Base-by-base conservation (phyloP, 2,888 invertebrate species). In the Campoplex capitator region DNA sequence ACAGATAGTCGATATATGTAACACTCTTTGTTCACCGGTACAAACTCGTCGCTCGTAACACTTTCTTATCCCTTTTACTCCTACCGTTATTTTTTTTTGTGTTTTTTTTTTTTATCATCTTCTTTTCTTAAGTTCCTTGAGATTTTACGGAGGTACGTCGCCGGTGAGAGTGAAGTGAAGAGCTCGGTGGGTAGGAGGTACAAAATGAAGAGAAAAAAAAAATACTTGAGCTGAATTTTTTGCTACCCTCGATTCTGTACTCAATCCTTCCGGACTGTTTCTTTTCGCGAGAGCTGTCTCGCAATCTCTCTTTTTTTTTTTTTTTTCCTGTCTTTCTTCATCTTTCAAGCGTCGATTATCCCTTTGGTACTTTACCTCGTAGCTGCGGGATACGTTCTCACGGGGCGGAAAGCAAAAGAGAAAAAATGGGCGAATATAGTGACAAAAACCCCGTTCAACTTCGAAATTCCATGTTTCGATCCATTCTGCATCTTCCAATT, bases 11-110 rank as follows among this genome's bases (percentile, higher is more conserved):
- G 65, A 70, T 42, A 45, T 74, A 74, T 35, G 38, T n/a, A 35
- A 28, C 71, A 62, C 35, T 76, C 76, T 81, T 85, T 81, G 81
- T 81, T 77, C 71, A 56, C 56, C 58, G 76, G 18, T 81, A 77
- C 56, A 76, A 77, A 76, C 80, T 77, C 71, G 71, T 74, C n/a
- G 38, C 35, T 51, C 62, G 45, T 48, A 28, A 45, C 38, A 73
- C 38, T 74, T 45, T 73, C 28, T 51, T 74, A 51, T 70, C 45
- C 32, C 32, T 79, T 56, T 62, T 67, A n/a, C 35, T 65, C 38
- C 51, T 18, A 13, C 35, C 11, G 42, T 18, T 38, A 6, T 6
- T 4, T 79, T 71, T 58, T 62, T 48, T 71, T 48, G 7, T 38
- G 3, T 38, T 54, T 16, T 79, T 58, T 58, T 58, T 62, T 48